These are phyloP conservation scores for Polydrusus pterygomalis DNA, from an alignment of 2,888 invertebrate genomes.

Conservation along the genomic window DNA sequence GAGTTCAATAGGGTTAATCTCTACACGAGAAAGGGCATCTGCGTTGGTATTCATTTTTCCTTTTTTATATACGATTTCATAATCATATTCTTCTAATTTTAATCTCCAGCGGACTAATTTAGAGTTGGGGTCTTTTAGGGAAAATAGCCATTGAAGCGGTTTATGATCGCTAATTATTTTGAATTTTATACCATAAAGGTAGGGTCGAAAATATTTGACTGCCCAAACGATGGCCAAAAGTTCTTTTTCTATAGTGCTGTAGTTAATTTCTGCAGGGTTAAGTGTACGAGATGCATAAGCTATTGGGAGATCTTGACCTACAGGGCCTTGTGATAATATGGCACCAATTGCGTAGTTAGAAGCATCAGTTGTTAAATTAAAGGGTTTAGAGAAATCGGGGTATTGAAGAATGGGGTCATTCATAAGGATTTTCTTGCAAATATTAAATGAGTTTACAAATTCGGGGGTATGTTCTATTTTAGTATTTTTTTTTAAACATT, in stretches of 20 bases:
- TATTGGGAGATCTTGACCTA: constrained; percentile 49
- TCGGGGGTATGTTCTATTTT: constrained; percentile 34
- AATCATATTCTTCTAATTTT: constrained; percentile 51
- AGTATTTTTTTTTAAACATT: constrained; percentile 49
- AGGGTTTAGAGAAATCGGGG: constrained; percentile 56
- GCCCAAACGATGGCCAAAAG: constrained; percentile 26
- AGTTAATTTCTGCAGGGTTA: constrained; percentile 42
- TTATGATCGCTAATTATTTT: constrained; percentile 51
- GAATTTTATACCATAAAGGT: constrained; percentile 13
- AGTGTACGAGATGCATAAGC: constrained; percentile 44
- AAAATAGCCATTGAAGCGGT: constrained; percentile 51
- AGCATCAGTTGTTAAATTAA: constrained; percentile 58
- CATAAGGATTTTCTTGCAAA: constrained; percentile 49
- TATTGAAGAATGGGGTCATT: constrained; percentile 52
- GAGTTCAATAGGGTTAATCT: constrained; percentile 18
- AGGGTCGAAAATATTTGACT: constrained; percentile 53
- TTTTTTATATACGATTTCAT: constrained; percentile 49
- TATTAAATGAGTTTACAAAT: constrained; percentile 48
- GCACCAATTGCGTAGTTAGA: constrained; percentile 41
- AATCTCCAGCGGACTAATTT: constrained; percentile 52
- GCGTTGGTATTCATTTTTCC: constrained; percentile 45
- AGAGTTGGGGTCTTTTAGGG: constrained; percentile 50
- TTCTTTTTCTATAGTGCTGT: constrained; percentile 20
- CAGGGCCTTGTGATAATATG: constrained; percentile 42
- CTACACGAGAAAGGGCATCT: constrained; percentile 40